Evolutionary conservation across 2,797 vertebrate genomes (phyloP), one percentile per base, ranked within the genome.

Genomic region (Pseudotriccus pelzelni): DNA sequence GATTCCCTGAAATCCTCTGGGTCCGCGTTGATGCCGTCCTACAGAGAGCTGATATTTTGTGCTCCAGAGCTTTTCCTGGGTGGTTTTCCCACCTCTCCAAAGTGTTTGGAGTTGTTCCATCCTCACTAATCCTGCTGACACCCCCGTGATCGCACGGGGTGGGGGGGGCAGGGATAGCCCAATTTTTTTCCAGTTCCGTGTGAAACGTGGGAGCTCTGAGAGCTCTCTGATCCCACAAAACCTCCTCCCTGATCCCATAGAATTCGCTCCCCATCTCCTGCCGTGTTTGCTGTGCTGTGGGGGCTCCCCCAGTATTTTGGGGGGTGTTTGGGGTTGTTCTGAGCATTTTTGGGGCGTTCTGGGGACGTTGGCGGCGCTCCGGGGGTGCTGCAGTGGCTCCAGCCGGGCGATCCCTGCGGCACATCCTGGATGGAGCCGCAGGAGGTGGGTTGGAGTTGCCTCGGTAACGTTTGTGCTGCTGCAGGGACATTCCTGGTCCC

Each of bases 21-120:
- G 13, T 27, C 2, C 0, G 0, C 2, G 0, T 11, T 21, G 56
- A 3, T 47, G 25, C 5, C 4, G 39, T 5, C 5, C 1, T 36
- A 20, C 52, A 30, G 14, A 25, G 10, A 87, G 5, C 18, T 10
- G 60, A 4, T 25, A 8, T 12, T 60, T 78, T 15, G 8, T 41
- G 49, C 50, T 27, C 55, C 30, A 0, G n/a, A 36, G 43, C 2
- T 70, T 47, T 22, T 63, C 44, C 73, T 49, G 58, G 24, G 1
- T n/a, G 10, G 5, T 76, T 87, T 58, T 60, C 49, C 70, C 72
- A 28, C 50, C 22, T 74, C 34, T 3, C 36, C 23, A 32, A 34
- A 56, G 32, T 25, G 17, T 19, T 36, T 12, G 60, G n/a, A 32
- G 5, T 44, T 23, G 13, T 64, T 75, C 46, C 25, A 0, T 46